Evolutionary conservation across 2,797 vertebrate species (phyloP), one percentile per base, ranked within the genome.

Genomic region (Myotis vivesi): DNA sequence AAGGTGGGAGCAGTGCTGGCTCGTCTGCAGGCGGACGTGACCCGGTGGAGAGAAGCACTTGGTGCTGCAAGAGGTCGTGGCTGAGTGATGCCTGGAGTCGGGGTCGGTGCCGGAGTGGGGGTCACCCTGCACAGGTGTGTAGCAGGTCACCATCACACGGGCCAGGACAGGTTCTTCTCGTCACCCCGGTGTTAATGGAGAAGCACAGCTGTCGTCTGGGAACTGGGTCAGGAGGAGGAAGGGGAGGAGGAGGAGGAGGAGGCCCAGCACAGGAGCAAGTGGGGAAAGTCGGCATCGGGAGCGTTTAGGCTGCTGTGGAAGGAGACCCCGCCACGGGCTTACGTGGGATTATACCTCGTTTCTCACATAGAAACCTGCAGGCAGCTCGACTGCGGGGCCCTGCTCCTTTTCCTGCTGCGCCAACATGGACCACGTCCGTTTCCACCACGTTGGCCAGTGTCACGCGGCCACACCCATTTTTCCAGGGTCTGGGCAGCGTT

Each of bases 271-370:
- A 19, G 28, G 49, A 46, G 41, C 73, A 2, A 13, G 36, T 41
- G 11, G 1, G 19, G 4, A 6, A 46, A 4, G 55, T 57, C 11
- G 46, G 55, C 79, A 9, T 5, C 2, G 3, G 55, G 25, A 30
- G 49, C 49, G 44, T 11, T 22, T 5, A 30, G 19, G 25, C 55
- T 55, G 30, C 69, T 12, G 20, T 1, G 2, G 17, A 68, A n/a
- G 28, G 59, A 81, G 25, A 30, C 41, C 28, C 25, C 6, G 15
- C 19, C 13, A 0, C 3, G 8, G 30, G 44, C 77, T 44, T 44
- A 2, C 1, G 11, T 6, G 28, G 2, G n/a, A 1, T 8, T 3
- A 7, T 2, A 0, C 8, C 28, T 28, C 0, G 12, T 0, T 71
- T 11, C 41, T 33, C 53, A 28, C 3, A 0, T 4, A 12, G 38